phyloP scores from a whole-genome alignment of 2,113 vertebrate genomes.

The Saccopteryx leptura region DNA sequence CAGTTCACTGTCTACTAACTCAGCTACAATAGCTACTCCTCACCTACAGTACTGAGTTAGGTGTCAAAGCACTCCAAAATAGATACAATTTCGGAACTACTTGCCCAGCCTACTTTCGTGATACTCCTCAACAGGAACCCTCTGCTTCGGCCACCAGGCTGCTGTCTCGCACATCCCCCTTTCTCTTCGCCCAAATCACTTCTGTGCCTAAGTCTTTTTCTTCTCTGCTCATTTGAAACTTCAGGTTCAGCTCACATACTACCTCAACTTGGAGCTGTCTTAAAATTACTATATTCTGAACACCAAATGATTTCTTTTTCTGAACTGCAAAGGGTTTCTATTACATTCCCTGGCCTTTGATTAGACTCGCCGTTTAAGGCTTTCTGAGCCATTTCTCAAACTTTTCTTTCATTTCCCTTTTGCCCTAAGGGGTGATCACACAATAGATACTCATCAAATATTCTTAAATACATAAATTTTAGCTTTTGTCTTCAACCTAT shows the following conservation, averaged over 20 bases:
- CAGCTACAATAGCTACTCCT: neutral
- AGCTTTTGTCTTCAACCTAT: neutral
- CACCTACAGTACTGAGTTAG: neutral
- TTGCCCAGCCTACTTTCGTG: neutral
- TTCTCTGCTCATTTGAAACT: slow-evolving; percentile 7
- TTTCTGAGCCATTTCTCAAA: neutral
- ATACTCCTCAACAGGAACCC: neutral
- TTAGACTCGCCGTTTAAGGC: neutral
- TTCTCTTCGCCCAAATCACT: neutral
- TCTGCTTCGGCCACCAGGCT: neutral
- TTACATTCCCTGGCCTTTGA: neutral
- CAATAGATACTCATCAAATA: neutral
- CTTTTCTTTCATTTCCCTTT: neutral
- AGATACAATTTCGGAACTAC: neutral
- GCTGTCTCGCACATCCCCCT: accelerated
- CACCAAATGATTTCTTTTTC: neutral
- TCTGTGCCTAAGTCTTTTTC: neutral
- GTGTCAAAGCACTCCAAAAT: neutral
- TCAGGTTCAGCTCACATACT: neutral
- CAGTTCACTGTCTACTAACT: neutral
- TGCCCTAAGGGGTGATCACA: neutral
- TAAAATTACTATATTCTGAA: slow-evolving; percentile 36
- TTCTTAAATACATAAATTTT: slow-evolving; percentile 47
- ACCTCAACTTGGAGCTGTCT: neutral
- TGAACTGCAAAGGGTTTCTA: neutral